Percentiles rank a stretch among this genome's conserved stretches.
These are phyloP conservation scores for Enteromius anoplus DNA, from an alignment of 2,797 vertebrate species.

Conservation along the genomic window DNA sequence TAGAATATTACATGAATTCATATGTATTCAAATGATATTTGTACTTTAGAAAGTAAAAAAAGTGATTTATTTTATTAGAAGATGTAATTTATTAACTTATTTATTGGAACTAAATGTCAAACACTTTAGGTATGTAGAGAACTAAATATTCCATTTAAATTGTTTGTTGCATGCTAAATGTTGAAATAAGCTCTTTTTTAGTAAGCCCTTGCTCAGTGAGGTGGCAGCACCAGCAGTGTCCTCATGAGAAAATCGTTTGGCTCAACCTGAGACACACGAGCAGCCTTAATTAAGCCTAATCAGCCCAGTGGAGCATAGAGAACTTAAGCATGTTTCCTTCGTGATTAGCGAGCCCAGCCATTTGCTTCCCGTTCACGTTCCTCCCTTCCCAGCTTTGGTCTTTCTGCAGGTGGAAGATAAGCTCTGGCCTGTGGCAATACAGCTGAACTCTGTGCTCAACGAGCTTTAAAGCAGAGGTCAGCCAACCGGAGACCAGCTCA, in stretches of 20 bases:
- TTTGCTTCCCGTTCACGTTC: conserved; percentile 25
- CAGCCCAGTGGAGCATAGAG: conserved; percentile 31
- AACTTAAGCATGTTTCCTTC: conserved; percentile 29
- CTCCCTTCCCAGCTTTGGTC: conserved; percentile 25
- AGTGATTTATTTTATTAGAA: no score
- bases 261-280: conserved; percentile 22
- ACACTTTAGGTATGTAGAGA: neutral
- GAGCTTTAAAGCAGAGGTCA: conserved; percentile 41
- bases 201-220: neutral
- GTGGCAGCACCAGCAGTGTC: conserved; percentile 9
- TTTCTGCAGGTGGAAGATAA: conserved; percentile 45
- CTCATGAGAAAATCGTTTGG: conserved; percentile 22
- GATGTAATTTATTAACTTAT: no score
- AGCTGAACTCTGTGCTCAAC: conserved; percentile 7
- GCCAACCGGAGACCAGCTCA: conserved; percentile 28
- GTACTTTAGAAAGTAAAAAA: neutral
- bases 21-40: neutral
- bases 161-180: neutral
- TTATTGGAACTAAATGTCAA: neutral
- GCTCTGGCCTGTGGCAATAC: conserved; percentile 30
- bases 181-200: neutral
- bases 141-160: neutral
- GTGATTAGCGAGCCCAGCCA: conserved; percentile 1
- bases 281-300: conserved; percentile 39
- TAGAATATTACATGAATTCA: neutral